phyloP scores from a whole-genome alignment of 37 sponge, comb jelly and placozoan genomes.

The Dysidea cf. avara region DNA sequence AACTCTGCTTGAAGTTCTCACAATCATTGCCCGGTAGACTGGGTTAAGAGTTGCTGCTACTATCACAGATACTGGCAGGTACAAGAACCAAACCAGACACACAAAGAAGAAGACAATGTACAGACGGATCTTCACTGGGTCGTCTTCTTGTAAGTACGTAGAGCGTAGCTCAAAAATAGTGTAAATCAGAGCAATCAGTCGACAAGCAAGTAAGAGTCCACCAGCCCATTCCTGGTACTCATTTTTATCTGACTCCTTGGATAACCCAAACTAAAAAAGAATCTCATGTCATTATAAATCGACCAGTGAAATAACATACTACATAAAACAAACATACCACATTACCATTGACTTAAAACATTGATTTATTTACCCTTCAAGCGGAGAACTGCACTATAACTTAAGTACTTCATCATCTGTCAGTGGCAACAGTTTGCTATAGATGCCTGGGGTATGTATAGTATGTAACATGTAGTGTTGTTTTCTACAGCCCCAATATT shows the following conservation, averaged over 20 bases:
- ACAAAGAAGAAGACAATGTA: slow-evolving; percentile 33
- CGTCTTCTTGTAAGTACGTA: slow-evolving; percentile 64
- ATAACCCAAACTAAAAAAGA: too few relatives aligned
- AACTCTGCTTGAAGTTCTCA: slow-evolving; percentile 4
- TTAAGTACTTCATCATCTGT: too few relatives aligned
- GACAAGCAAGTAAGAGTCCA: slow-evolving; percentile 39
- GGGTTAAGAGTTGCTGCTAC: slow-evolving; percentile 16
- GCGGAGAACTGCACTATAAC: too few relatives aligned
- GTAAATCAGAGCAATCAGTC: slow-evolving; percentile 47
- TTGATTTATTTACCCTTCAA: too few relatives aligned
- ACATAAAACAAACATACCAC: too few relatives aligned
- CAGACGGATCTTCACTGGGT: slow-evolving; percentile 15
- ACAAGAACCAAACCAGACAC: slow-evolving; percentile 66
- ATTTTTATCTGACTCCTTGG: neutral
- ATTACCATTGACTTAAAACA: too few relatives aligned
- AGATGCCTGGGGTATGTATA: too few relatives aligned
- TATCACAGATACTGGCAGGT: slow-evolving; percentile 47
- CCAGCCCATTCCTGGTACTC: slow-evolving; percentile 56
- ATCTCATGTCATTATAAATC: too few relatives aligned
- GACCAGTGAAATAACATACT: too few relatives aligned
- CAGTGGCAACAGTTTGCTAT: too few relatives aligned
- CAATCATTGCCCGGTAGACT: slow-evolving; percentile 8
- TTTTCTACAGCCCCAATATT: too few relatives aligned
- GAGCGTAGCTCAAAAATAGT: slow-evolving; percentile 55
- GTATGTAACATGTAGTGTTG: too few relatives aligned